These are phyloP conservation scores for Conus ventricosus DNA, from an alignment of 1,140 invertebrate species.

Conservation along the genomic window DNA sequence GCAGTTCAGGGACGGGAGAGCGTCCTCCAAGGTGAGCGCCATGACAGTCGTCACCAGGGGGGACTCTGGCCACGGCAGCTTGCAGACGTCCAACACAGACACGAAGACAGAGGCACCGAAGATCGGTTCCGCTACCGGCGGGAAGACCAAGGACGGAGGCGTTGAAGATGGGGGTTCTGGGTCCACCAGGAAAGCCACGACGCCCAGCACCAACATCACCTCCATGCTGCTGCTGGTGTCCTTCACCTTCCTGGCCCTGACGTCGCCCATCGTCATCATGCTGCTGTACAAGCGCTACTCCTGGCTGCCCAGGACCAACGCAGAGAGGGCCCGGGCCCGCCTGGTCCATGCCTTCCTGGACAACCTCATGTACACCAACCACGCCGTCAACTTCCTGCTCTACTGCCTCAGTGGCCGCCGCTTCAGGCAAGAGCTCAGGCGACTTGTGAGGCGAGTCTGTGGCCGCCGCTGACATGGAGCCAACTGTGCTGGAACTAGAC, in stretches of 20 bases:
- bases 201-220: constrained; percentile 20
- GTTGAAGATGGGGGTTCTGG: no score
- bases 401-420: constrained; percentile 48
- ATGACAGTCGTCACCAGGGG: no score
- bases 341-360: constrained; percentile 33
- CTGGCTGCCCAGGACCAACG: constrained; percentile 9
- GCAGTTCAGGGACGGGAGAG: neutral
- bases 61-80: no score
- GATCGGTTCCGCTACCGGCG: no score
- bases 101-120: no score
- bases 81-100: no score
- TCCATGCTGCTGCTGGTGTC: constrained; percentile 37
- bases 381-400: constrained; percentile 51
- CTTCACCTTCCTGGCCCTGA: constrained; percentile 38
- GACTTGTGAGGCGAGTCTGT: neutral
- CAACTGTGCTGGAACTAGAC: no score
- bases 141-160: no score
- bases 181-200: no score
- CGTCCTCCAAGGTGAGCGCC: no score
- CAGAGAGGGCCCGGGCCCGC: neutral
- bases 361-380: constrained; percentile 54
- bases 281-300: constrained; percentile 25
- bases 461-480: neutral
- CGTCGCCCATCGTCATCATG: constrained; percentile 30
- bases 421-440: constrained; percentile 46